These are phyloP conservation scores for Trinectes maculatus DNA, from an alignment of 2,113 vertebrate species.

Conservation along the genomic window DNA sequence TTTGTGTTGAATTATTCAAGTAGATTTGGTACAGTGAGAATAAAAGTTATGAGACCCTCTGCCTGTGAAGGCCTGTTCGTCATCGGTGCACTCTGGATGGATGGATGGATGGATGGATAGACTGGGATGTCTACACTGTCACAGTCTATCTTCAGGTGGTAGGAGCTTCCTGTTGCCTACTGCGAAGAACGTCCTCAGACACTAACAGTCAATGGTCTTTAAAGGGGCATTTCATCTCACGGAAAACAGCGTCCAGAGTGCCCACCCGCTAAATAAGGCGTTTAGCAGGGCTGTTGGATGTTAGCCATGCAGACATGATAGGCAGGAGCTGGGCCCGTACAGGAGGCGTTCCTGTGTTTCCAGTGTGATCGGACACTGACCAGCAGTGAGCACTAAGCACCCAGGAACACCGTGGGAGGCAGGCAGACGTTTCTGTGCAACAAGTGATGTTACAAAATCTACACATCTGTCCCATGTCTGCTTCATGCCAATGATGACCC, in stretches of 20 bases:
- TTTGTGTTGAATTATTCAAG: slow-evolving; percentile 81
- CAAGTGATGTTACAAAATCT: slow-evolving; percentile 57
- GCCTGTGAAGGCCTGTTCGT: slow-evolving; percentile 56
- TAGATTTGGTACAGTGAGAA: slow-evolving; percentile 82
- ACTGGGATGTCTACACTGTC: slow-evolving; percentile 44
- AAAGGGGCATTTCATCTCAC: slow-evolving; percentile 45
- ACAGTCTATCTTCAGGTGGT: slow-evolving; percentile 44
- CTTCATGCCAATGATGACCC: slow-evolving; percentile 71
- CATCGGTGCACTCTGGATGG: slow-evolving; percentile 57
- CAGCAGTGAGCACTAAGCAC: slow-evolving; percentile 74
- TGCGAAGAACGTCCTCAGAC: slow-evolving; percentile 43
- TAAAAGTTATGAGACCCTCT: slow-evolving; percentile 56
- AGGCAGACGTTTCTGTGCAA: slow-evolving; percentile 47
- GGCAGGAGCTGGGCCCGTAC: slow-evolving; percentile 40
- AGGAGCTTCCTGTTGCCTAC: slow-evolving; percentile 38
- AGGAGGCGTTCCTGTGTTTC: slow-evolving; percentile 55
- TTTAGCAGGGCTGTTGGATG: slow-evolving; percentile 33
- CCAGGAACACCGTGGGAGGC: slow-evolving; percentile 46
- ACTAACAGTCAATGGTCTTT: slow-evolving; percentile 43
- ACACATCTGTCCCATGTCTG: slow-evolving; percentile 68
- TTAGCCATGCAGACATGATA: slow-evolving; percentile 38
- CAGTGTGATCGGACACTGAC: slow-evolving; percentile 73
- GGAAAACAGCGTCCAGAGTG: slow-evolving; percentile 42
- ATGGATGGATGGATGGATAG: slow-evolving; percentile 55
- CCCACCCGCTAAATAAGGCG: slow-evolving; percentile 33